These are phyloP conservation scores for Microtus richardsoni DNA, from an alignment of 2,113 vertebrate genomes.

Conservation along the genomic window DNA sequence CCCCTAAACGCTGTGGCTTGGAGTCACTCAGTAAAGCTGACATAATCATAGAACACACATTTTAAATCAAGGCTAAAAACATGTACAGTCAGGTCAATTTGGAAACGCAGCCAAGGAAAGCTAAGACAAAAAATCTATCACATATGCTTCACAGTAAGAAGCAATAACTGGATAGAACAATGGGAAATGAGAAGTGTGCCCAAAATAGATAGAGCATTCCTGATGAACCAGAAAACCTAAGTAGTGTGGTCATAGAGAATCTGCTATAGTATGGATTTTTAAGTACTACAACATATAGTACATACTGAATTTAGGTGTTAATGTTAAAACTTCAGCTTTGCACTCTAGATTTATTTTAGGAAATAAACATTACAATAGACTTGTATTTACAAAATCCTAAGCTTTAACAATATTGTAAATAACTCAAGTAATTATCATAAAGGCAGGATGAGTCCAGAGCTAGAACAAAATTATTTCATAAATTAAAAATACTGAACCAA, in stretches of 20 bases:
- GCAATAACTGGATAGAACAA: slow-evolving; percentile 78
- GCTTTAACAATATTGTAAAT: background rate
- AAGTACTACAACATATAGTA: slow-evolving; percentile 25
- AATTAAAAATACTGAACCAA: slow-evolving; percentile 40
- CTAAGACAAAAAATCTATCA: slow-evolving; percentile 19
- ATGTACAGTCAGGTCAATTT: slow-evolving; percentile 66
- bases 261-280: background rate
- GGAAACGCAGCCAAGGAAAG: slow-evolving; percentile 43
- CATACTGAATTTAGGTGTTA: background rate
- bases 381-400: slow-evolving; percentile 32
- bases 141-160: slow-evolving; percentile 56
- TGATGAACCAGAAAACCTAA: slow-evolving; percentile 78
- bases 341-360: background rate
- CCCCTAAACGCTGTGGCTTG: slow-evolving; percentile 35
- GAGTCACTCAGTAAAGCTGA: slow-evolving; percentile 27
- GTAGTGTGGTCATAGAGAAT: slow-evolving; percentile 53
- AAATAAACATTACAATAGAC: slow-evolving; percentile 9
- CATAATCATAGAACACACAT: background rate
- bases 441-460: slow-evolving; percentile 4
- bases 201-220: slow-evolving; percentile 77
- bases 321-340: slow-evolving; percentile 43
- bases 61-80: slow-evolving; percentile 49
- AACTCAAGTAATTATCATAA: slow-evolving; percentile 21
- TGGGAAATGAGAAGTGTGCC: slow-evolving; percentile 78
- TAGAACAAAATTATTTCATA: background rate